Evolutionary conservation across 2,888 invertebrate genomes (phyloP).

Genomic region (Aleiodes leptofemur): DNA sequence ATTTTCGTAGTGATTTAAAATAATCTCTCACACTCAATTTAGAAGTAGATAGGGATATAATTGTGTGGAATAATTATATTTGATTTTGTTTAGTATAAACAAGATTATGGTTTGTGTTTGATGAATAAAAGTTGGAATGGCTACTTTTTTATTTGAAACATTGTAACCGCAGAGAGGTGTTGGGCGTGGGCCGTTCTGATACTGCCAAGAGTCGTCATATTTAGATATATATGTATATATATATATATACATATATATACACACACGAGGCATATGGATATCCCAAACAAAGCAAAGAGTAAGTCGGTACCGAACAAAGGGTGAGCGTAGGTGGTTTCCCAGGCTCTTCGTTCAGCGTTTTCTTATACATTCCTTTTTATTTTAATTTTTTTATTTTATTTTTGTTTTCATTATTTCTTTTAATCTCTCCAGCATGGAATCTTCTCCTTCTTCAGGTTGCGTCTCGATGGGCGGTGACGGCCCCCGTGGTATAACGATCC

Average conservation of each 20-base stretch:
- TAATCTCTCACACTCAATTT: neutral
- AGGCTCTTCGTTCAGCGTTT: conserved; percentile 42
- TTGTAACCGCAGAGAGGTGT: conserved; percentile 19
- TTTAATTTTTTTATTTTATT: conserved; percentile 30
- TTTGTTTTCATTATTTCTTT: conserved; percentile 41
- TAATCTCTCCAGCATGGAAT: conserved; percentile 14
- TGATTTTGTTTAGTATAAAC: neutral
- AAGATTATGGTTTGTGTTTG: neutral
- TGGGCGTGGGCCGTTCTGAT: conserved; percentile 31
- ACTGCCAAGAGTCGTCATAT: conserved; percentile 34
- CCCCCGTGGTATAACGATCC: conserved; percentile 51
- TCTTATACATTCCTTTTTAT: conserved; percentile 38
- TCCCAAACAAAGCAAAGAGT: conserved; percentile 41
- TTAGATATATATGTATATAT: conserved; percentile 37
- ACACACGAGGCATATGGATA: conserved; percentile 21
- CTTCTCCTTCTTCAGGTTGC: conserved; percentile 43
- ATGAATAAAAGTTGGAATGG: conserved; percentile 1
- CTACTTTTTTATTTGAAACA: conserved; percentile 12
- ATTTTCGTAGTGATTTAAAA: neutral
- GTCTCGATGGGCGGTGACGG: conserved; percentile 48
- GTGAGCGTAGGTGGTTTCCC: conserved; percentile 48
- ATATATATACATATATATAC: neutral
- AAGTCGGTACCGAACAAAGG: conserved; percentile 46
- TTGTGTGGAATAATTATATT: no score
- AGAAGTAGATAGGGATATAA: no score